Conservation (phyloP, 2,113 vertebrate genomes). For the Platysteira castanea region DNA sequence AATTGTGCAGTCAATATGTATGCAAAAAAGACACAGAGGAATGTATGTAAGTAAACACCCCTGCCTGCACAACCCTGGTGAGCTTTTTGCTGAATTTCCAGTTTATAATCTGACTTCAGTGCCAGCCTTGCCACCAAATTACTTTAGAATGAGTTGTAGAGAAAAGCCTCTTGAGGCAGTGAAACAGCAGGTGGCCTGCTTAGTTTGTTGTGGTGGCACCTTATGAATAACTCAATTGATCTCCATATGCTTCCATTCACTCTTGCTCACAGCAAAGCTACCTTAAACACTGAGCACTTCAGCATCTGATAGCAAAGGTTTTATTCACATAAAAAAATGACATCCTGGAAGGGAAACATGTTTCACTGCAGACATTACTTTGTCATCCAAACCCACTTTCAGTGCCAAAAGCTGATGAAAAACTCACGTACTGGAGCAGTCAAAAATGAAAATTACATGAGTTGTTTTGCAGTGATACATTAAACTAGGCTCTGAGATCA, state of each 20-base stretch:
- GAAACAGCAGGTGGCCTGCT: constrained; percentile 59
- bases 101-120: constrained; percentile 1
- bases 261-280: constrained; percentile 33
- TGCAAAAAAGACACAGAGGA: neutral
- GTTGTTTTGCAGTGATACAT: neutral
- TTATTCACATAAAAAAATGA: constrained; percentile 34
- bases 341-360: constrained; percentile 6
- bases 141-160: constrained; percentile 46
- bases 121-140: constrained; percentile 11
- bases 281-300: constrained; percentile 27
- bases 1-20: neutral
- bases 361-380: constrained; percentile 14
- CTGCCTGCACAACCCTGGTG: neutral
- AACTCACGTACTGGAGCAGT: neutral
- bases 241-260: constrained; percentile 50
- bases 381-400: constrained; percentile 20
- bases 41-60: accelerated
- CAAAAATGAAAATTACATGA: neutral
- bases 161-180: constrained; percentile 27
- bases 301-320: constrained; percentile 21
- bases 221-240: constrained; percentile 62
- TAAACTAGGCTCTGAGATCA: neutral
- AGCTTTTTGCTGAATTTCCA: neutral
- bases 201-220: constrained; percentile 19
- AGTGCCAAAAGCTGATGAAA: constrained; percentile 26